Percentiles rank a stretch among this genome's conserved stretches.
phyloP scores from a whole-genome alignment of 2,113 vertebrate genomes.

The Tachysurus vachellii region DNA sequence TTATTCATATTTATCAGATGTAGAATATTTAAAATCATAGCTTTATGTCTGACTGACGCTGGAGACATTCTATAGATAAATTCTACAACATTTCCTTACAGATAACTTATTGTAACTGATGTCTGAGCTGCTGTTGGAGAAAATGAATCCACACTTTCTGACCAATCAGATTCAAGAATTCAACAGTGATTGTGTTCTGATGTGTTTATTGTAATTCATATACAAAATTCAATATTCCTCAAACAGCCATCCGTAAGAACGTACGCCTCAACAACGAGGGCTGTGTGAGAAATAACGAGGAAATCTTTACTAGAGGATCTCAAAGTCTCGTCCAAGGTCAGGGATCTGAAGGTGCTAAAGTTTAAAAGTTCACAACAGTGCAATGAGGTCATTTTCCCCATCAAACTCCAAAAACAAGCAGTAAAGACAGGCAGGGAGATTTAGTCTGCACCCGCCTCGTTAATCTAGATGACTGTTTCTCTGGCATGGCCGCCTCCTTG shows the following conservation, averaged over 20 bases:
- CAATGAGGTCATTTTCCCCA: conserved; percentile 53
- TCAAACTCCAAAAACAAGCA: conserved; percentile 49
- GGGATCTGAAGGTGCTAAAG: conserved; percentile 41
- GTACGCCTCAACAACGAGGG: conserved; percentile 8
- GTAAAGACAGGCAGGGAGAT: conserved; percentile 39
- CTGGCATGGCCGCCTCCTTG: conserved; percentile 55
- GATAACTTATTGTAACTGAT: background rate
- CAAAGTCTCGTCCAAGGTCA: conserved; percentile 50
- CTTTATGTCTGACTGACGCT: background rate
- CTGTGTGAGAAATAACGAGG: conserved; percentile 17
- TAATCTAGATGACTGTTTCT: conserved; percentile 70
- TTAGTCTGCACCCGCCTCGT: conserved; percentile 58
- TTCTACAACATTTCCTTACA: background rate
- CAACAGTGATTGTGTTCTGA: background rate
- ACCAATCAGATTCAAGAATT: background rate
- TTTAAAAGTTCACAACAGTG: conserved; percentile 53
- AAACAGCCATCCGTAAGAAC: background rate
- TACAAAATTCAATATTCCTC: background rate
- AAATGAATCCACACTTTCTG: background rate
- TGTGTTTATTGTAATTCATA: background rate
- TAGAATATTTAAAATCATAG: background rate
- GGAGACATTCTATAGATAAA: too few species aligned
- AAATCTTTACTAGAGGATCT: conserved; percentile 42
- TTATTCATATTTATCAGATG: too few species aligned
- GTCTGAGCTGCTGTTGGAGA: background rate